phyloP scores from a whole-genome alignment of 2,797 vertebrate species.

The Fratercula arctica region DNA sequence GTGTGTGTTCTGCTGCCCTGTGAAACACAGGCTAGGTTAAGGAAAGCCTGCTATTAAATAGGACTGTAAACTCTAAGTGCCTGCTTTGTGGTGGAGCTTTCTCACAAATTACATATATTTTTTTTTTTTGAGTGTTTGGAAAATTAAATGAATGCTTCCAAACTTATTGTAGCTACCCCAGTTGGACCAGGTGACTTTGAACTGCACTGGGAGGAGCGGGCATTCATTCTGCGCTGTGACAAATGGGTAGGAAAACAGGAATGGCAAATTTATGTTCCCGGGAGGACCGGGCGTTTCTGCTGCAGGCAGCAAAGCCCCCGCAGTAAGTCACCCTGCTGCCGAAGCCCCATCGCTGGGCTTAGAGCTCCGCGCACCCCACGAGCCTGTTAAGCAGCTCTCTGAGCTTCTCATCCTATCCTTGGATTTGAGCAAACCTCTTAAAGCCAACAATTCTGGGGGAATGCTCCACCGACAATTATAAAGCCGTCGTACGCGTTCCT shows the following conservation, averaged over 20 bases:
- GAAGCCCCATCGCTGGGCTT: background rate
- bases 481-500: background rate
- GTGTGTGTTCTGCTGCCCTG: background rate
- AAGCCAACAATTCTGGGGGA: background rate
- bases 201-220: background rate
- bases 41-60: background rate
- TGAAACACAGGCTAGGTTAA: background rate
- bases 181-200: background rate
- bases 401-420: background rate
- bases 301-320: background rate
- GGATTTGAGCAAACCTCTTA: background rate
- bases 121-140: background rate
- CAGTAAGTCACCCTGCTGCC: background rate
- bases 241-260: background rate
- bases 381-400: background rate
- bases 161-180: background rate
- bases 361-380: rapidly evolving
- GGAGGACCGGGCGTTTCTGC: background rate
- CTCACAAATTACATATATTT: background rate
- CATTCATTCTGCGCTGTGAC: background rate
- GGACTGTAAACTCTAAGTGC: background rate
- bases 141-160: background rate
- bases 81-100: background rate
- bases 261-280: background rate
- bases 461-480: background rate